Evolutionary conservation across 1,140 invertebrate genomes (phyloP).

Genomic region (Trichonephila clavata): DNA sequence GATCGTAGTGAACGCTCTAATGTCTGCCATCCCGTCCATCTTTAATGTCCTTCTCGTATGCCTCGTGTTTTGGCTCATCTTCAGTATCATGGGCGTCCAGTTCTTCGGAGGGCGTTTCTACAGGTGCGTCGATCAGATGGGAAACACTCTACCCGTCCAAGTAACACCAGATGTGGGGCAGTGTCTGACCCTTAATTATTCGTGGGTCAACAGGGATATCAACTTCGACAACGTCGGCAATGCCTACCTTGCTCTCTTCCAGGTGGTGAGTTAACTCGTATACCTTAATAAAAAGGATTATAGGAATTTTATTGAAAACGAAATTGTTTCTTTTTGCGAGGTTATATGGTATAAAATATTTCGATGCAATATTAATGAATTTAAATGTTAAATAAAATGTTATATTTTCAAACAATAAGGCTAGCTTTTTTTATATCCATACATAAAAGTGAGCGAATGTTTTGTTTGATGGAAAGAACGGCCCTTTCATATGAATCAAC

Average conservation of each 20-base stretch:
- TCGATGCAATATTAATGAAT: too few relatives aligned
- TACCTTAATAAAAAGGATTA: too few relatives aligned
- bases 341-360: too few relatives aligned
- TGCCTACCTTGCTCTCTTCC: constrained; percentile 97
- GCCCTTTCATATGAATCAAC: too few relatives aligned
- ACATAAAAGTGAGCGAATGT: too few relatives aligned
- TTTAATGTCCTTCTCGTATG: constrained; percentile 95
- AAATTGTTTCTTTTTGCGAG: too few relatives aligned
- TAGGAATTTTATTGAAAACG: too few relatives aligned
- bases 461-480: too few relatives aligned
- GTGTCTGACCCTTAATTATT: constrained; percentile 92
- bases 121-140: constrained; percentile 90
- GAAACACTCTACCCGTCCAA: constrained; percentile 89
- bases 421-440: too few relatives aligned
- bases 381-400: too few relatives aligned
- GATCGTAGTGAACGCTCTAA: constrained; percentile 96
- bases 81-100: constrained; percentile 95
- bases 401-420: too few relatives aligned
- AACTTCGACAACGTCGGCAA: constrained; percentile 99
- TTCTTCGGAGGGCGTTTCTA: constrained; percentile 94
- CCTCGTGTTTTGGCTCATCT: constrained; percentile 95
- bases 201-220: constrained; percentile 98
- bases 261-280: constrained; percentile 86
- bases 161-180: constrained; percentile 92
- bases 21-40: constrained; percentile 97